Evolutionary conservation across 2,797 vertebrate species (phyloP).

Genomic region (Tangara arthus): DNA sequence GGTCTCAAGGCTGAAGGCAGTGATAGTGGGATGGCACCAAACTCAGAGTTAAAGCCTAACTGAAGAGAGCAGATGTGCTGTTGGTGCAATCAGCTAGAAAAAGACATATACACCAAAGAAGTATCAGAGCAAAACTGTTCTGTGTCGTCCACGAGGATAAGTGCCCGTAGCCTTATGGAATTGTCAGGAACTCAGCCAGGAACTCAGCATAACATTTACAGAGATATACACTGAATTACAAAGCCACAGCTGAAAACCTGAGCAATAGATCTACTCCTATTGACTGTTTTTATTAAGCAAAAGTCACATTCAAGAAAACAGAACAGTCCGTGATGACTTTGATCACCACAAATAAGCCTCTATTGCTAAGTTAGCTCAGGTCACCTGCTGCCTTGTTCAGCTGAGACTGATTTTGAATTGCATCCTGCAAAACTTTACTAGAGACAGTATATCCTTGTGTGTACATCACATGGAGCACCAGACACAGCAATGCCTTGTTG

Average conservation of each 20-base stretch:
- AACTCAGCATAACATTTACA: not conserved
- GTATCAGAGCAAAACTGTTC: not conserved
- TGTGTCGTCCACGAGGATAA: not conserved
- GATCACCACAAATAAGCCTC: not conserved
- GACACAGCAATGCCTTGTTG: not conserved
- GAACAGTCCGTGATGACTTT: not conserved
- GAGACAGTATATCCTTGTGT: not conserved
- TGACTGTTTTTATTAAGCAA: not conserved
- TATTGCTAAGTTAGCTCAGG: not conserved
- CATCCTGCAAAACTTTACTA: not conserved
- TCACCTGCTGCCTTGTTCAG: not conserved
- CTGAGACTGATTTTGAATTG: not conserved
- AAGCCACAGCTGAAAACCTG: not conserved
- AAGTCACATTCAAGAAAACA: not conserved
- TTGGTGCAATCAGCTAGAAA: not conserved
- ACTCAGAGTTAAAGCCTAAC: not conserved
- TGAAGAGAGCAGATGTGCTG: not conserved
- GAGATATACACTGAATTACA: not conserved
- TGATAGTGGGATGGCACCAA: not conserved
- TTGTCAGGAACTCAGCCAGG: not conserved
- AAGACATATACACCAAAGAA: not conserved
- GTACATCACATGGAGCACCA: not conserved
- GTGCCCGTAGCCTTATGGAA: not conserved
- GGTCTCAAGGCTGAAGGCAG: not conserved
- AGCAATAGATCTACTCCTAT: not conserved